Evolutionary conservation across 2,888 invertebrate genomes (phyloP).

Genomic region (Andrena chrysosceles): DNA sequence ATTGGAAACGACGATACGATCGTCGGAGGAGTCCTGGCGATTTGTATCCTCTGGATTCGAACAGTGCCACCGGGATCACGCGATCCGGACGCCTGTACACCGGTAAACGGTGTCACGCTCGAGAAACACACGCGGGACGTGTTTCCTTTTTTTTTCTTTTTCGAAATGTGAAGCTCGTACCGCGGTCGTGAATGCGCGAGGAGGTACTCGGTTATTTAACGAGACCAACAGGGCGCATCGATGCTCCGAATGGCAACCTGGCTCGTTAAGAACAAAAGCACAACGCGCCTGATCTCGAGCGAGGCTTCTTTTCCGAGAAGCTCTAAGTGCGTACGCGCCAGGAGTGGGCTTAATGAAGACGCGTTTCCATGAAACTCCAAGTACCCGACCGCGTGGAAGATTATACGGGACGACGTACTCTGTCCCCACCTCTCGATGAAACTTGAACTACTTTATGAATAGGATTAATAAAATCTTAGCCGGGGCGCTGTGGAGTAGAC

Average conservation of each 20-base stretch:
- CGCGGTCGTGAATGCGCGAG: neutral
- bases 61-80: constrained; percentile 28
- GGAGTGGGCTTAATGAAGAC: constrained; percentile 62
- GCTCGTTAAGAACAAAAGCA: constrained; percentile 31
- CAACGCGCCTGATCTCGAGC: constrained; percentile 6
- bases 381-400: constrained; percentile 46
- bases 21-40: constrained; percentile 20
- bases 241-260: constrained; percentile 4
- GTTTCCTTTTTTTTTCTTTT: neutral
- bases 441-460: constrained; percentile 66
- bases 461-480: constrained; percentile 67
- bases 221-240: constrained; percentile 18
- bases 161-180: constrained; percentile 10
- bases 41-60: constrained; percentile 30
- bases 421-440: constrained; percentile 33
- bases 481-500: constrained; percentile 38
- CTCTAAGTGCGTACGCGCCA: constrained; percentile 25
- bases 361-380: constrained; percentile 62
- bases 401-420: constrained; percentile 37
- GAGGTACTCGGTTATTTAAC: constrained; percentile 17
- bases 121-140: constrained; percentile 12
- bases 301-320: constrained; percentile 46
- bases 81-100: constrained; percentile 19
- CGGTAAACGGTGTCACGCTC: constrained; percentile 20
- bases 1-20: constrained; percentile 31